Evolutionary conservation across 1,140 invertebrate genomes (phyloP).

Genomic region (Tetramorium simillimum): DNA sequence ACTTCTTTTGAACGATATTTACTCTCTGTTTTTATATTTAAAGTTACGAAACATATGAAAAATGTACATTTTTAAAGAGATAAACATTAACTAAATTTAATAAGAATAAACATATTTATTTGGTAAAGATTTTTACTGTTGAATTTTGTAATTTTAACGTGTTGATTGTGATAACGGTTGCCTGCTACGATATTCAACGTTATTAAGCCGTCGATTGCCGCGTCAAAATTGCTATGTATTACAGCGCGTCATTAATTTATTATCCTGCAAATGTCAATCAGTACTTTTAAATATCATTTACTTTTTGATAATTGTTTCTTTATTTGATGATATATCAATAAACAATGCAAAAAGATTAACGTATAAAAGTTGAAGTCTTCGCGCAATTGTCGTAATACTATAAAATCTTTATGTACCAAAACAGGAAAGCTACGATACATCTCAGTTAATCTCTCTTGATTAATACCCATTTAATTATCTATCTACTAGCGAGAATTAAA

Average conservation of each 20-base stretch:
- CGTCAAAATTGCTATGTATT: slow-evolving; percentile 53
- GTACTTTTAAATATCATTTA: slow-evolving; percentile 24
- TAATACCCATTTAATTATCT: background rate
- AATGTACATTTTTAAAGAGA: background rate
- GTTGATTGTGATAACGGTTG: slow-evolving; percentile 2
- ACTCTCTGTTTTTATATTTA: background rate
- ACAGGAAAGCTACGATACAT: background rate
- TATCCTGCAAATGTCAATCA: slow-evolving; percentile 42
- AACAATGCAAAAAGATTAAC: slow-evolving; percentile 7
- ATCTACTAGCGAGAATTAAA: background rate
- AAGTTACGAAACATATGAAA: background rate
- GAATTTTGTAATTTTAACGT: slow-evolving; percentile 32
- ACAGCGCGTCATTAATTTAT: slow-evolving; percentile 45
- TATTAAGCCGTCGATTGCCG: slow-evolving; percentile 54
- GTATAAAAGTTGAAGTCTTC: background rate
- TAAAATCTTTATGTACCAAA: background rate
- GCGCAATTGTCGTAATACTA: background rate
- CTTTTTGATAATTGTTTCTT: slow-evolving; percentile 32
- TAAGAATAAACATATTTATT: slow-evolving; percentile 10
- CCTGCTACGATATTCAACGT: slow-evolving; percentile 54
- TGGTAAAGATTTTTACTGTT: slow-evolving; percentile 21
- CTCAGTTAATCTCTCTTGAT: background rate
- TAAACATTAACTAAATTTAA: background rate
- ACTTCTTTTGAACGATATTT: background rate
- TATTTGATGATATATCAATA: background rate